These are phyloP conservation scores for Carassius carassius DNA, from an alignment of 2,113 vertebrate species.

Conservation along the genomic window DNA sequence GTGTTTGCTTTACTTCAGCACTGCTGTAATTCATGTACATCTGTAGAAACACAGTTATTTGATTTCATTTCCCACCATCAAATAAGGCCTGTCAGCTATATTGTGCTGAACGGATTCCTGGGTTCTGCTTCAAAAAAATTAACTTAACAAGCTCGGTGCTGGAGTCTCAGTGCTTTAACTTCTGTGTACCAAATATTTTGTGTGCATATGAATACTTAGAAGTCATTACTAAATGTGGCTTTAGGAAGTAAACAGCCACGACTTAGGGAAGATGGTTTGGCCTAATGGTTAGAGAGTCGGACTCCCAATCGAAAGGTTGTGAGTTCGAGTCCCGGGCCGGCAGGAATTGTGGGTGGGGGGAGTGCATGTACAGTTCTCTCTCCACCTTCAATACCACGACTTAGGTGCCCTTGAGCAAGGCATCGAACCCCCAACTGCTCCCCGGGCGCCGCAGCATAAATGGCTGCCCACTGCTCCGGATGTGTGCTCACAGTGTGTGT, in stretches of 20 bases:
- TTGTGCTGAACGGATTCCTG: background rate
- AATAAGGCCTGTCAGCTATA: background rate
- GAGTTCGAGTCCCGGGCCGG: too few relatives aligned
- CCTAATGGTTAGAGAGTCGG: too few relatives aligned
- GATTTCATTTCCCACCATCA: background rate
- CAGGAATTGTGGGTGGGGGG: too few relatives aligned
- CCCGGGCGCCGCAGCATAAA: too few relatives aligned
- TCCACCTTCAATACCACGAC: too few relatives aligned
- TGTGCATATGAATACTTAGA: background rate
- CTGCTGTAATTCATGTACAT: background rate
- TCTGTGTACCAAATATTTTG: background rate
- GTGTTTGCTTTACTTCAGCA: background rate
- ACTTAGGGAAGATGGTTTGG: too few relatives aligned
- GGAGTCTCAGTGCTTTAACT: background rate
- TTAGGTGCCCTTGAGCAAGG: too few relatives aligned
- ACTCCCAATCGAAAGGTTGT: too few relatives aligned
- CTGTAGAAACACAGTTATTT: background rate
- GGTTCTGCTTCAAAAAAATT: background rate
- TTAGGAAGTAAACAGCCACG: background rate
- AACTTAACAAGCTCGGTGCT: background rate
- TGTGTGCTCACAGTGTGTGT: too few relatives aligned
- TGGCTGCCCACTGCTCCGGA: too few relatives aligned
- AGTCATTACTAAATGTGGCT: background rate
- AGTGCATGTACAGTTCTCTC: too few relatives aligned
- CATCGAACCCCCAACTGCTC: too few relatives aligned